Percentiles rank a stretch among this genome's conserved stretches.
These are phyloP conservation scores for Dendronephthya gigantea DNA, from an alignment of 64 coral and sea anemone genomes.

Conservation along the genomic window DNA sequence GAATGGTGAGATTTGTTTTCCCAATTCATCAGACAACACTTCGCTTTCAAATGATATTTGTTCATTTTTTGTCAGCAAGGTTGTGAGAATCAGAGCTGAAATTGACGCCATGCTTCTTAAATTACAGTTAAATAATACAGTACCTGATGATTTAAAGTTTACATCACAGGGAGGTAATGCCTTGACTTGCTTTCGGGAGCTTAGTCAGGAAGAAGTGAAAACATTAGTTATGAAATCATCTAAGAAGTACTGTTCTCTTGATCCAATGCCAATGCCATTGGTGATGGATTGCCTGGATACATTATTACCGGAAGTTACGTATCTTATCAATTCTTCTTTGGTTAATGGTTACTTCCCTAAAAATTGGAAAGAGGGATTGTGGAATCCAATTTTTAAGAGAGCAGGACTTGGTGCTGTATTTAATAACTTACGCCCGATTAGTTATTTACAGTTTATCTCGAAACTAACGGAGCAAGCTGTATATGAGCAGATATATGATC, in stretches of 20 bases:
- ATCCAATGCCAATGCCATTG: neutral
- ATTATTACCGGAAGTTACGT: neutral
- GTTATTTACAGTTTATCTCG: neutral
- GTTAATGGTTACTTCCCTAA: neutral
- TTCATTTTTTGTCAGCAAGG: no score
- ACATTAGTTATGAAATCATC: neutral
- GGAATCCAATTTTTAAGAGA: neutral
- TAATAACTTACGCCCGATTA: neutral
- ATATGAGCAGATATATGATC: neutral
- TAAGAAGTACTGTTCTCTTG: neutral
- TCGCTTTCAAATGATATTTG: no score
- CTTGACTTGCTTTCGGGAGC: no score
- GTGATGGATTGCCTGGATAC: neutral
- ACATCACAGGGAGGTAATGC: no score
- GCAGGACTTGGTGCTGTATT: neutral
- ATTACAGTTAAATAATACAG: no score
- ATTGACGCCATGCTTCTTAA: no score
- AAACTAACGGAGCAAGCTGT: neutral
- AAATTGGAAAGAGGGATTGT: neutral
- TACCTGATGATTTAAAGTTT: no score
- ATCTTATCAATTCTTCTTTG: neutral
- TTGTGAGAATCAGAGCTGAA: no score
- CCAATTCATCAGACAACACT: no score
- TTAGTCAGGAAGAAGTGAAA: no score
- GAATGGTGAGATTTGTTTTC: no score